These are phyloP conservation scores for Oncorhynchus mykiss DNA, from an alignment of 2,113 vertebrate genomes.

Conservation along the genomic window DNA sequence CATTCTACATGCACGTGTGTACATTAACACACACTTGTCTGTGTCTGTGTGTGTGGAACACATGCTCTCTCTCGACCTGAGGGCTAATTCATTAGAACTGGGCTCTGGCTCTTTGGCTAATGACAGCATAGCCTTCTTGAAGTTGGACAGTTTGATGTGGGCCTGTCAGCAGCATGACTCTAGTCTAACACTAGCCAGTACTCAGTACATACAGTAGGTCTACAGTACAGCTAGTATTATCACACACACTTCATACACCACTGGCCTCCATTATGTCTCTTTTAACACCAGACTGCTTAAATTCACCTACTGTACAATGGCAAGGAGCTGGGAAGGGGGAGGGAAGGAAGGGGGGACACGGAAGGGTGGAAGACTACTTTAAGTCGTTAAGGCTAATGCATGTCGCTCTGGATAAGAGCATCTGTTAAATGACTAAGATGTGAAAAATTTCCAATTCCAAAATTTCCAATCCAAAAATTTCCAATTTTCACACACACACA, in stretches of 20 bases:
- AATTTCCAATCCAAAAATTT: too few species aligned
- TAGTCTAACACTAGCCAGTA: background rate
- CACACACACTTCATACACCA: slow-evolving; percentile 50
- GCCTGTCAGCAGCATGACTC: slow-evolving; percentile 50
- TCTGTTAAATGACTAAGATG: too few species aligned
- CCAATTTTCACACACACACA: too few species aligned
- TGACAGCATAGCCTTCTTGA: slow-evolving; percentile 55
- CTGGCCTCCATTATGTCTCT: slow-evolving; percentile 43
- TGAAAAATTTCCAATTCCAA: too few species aligned
- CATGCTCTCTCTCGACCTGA: slow-evolving; percentile 17
- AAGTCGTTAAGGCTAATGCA: too few species aligned
- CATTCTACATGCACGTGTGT: slow-evolving; percentile 10
- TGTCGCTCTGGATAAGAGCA: too few species aligned
- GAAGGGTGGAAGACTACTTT: too few species aligned
- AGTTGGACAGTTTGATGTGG: slow-evolving; percentile 57
- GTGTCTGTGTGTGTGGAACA: slow-evolving; percentile 26
- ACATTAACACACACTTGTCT: slow-evolving; percentile 20
- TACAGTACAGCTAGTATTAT: background rate
- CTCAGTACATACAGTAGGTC: background rate
- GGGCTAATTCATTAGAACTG: slow-evolving; percentile 46
- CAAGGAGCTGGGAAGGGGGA: too few species aligned
- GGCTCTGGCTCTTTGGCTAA: slow-evolving; percentile 53
- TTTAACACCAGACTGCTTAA: slow-evolving; percentile 34
- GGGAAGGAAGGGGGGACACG: too few species aligned
- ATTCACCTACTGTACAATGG: too few species aligned